Evolutionary conservation across 2,113 vertebrate genomes (phyloP).

Genomic region (Circaetus gallicus): DNA sequence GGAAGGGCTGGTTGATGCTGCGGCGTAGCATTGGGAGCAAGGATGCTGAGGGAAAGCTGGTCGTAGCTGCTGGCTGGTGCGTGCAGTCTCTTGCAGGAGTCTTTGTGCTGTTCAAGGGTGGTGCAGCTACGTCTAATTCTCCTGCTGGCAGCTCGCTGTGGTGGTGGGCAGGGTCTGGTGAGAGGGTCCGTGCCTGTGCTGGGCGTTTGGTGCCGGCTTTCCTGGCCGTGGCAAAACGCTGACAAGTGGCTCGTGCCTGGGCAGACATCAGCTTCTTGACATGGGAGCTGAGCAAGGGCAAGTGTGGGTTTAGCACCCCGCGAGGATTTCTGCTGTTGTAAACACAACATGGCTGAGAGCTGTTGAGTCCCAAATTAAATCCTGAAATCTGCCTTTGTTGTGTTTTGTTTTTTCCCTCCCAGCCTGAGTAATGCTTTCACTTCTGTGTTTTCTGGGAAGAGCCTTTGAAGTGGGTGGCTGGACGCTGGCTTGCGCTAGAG

Average conservation of each 20-base stretch:
- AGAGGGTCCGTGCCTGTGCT: background rate
- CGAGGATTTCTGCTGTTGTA: background rate
- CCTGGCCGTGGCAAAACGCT: accelerated
- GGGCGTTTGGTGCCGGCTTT: background rate
- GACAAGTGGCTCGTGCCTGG: background rate
- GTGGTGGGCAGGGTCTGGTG: background rate
- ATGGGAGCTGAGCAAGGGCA: background rate
- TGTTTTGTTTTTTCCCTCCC: background rate
- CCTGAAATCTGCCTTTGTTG: background rate
- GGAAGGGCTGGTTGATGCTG: background rate
- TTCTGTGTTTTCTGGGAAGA: background rate
- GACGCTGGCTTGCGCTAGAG: background rate
- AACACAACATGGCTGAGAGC: background rate
- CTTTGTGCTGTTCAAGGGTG: accelerated
- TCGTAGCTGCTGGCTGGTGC: background rate
- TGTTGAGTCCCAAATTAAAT: background rate
- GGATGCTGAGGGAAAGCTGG: background rate
- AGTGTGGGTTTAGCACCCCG: background rate
- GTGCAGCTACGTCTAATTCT: background rate
- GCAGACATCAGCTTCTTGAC: background rate
- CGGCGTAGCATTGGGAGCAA: accelerated
- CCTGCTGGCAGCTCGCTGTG: background rate
- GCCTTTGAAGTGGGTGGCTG: background rate
- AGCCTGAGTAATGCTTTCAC: background rate
- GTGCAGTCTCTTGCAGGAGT: background rate